A percentile compares a stretch with the other conserved stretches of the same genome.
These are phyloP conservation scores for Microtus richardsoni DNA, from an alignment of 2,113 vertebrate genomes.

Conservation along the genomic window DNA sequence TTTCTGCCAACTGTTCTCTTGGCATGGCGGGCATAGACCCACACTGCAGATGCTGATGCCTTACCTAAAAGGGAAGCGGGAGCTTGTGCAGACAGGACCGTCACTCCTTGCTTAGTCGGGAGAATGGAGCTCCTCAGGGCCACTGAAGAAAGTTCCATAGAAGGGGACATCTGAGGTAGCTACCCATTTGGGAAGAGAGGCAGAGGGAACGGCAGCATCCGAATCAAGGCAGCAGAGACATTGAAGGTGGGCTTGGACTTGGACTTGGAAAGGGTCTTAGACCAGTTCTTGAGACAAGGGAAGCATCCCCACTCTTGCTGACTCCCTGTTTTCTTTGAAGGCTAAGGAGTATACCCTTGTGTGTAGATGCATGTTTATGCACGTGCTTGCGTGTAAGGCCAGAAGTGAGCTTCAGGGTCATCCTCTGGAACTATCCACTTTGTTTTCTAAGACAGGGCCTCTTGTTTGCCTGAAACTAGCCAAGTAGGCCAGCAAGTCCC, in stretches of 20 bases:
- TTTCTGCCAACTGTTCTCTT: too few species aligned
- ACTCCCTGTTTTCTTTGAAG: not conserved
- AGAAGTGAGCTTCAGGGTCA: too few species aligned
- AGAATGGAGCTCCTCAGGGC: not conserved
- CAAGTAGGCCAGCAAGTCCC: not conserved
- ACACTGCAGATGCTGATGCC: rapidly evolving
- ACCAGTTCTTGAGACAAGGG: not conserved
- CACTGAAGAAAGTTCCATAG: not conserved
- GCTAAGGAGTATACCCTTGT: not conserved
- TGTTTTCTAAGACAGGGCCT: not conserved
- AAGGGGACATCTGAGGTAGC: not conserved
- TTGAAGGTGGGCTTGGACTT: not conserved
- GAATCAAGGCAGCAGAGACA: not conserved
- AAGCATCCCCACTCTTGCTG: not conserved
- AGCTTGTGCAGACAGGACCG: not conserved
- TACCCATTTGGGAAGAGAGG: not conserved
- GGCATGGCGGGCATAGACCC: not conserved
- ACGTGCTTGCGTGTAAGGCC: too few species aligned
- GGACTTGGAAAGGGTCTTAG: not conserved
- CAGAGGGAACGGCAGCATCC: rapidly evolving
- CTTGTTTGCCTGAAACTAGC: not conserved
- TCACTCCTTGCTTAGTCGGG: rapidly evolving
- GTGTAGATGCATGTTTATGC: not conserved
- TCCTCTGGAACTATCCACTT: not conserved
- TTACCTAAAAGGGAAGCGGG: not conserved